Evolutionary conservation across 1,140 invertebrate species (phyloP), one percentile per base, ranked within the genome.

Genomic region (Zaprionus tsacasi): DNA sequence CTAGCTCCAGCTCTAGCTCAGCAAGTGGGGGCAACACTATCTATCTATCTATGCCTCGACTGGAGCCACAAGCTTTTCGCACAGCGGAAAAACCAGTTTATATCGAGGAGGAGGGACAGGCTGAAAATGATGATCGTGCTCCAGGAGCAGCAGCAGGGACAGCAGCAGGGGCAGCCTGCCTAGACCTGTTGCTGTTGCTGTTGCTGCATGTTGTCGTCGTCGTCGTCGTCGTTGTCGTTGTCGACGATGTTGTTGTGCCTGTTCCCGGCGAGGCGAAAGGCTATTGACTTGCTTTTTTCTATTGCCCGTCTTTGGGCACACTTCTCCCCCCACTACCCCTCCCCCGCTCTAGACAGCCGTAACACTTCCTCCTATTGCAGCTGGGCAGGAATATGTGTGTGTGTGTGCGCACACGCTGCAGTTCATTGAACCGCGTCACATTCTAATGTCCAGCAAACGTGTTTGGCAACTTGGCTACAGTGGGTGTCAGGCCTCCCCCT

Each of bases 231-330:
- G 64, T 64, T 59, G 43, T 66, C 69, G 50, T 61, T 54, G 58
- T 58, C 69, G 68, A 59, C 55, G 40, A 30, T 75, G 45, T 15
- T 27, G 63, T 36, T 70, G 64, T 56, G 45, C 50, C 35, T 69
- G 56, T 54, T 63, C 58, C 33, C 45, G 50, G 35, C 55, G 38
- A 69, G 65, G 69, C 75, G 35, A 72, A 83, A 88, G 82, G 80
- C 82, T 87, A 67, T 87, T 87, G 82, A 87, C 82, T 87, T 83
- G 87, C 76, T 87, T 87, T 87, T 87, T 87, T 87, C 82, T 87
- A 87, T 87, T 88, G 82, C 82, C 83, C 70, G 82, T 81, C 74
- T 76, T 64, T 57, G 33, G 38, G 58, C 57, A 60, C 21, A 73
- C 65, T 57, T 50, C 21, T 50, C n/a, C 40, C 6, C 40, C 17